Evolutionary conservation across 1,140 invertebrate genomes (phyloP).

Genomic region (Cotesia chilonis): DNA sequence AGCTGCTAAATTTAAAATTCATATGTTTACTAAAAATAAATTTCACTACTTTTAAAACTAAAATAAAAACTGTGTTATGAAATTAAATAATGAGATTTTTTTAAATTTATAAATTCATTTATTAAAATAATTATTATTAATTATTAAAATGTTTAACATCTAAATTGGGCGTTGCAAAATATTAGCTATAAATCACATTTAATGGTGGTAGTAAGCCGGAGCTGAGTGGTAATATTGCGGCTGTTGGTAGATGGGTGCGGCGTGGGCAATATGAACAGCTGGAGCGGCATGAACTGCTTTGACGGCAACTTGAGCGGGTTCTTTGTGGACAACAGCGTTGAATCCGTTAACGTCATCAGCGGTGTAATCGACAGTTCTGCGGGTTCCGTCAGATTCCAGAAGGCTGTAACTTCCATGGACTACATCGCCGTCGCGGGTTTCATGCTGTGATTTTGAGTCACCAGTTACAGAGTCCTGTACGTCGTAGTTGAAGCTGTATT

Average conservation of each 20-base stretch:
- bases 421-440: conserved; percentile 65
- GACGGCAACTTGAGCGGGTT: conserved; percentile 33
- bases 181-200: background rate
- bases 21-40: no score
- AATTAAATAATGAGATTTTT: background rate
- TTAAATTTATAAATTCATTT: background rate
- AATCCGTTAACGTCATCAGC: conserved; percentile 57
- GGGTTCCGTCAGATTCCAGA: conserved; percentile 74
- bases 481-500: conserved; percentile 56
- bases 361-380: conserved; percentile 57
- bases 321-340: conserved; percentile 49
- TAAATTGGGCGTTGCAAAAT: background rate
- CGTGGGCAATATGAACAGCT: conserved; percentile 17
- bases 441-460: conserved; percentile 66
- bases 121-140: background rate
- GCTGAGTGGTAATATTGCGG: conserved; percentile 13
- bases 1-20: no score
- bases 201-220: conserved; percentile 28
- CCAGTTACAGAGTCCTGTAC: conserved; percentile 66
- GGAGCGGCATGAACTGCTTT: conserved; percentile 34
- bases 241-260: conserved; percentile 18
- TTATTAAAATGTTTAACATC: background rate
- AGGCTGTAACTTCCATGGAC: conserved; percentile 70
- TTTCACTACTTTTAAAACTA: no score
- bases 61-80: no score